Evolutionary conservation across 2,888 invertebrate species (phyloP).

Genomic region (Schrankia costaestrigalis): DNA sequence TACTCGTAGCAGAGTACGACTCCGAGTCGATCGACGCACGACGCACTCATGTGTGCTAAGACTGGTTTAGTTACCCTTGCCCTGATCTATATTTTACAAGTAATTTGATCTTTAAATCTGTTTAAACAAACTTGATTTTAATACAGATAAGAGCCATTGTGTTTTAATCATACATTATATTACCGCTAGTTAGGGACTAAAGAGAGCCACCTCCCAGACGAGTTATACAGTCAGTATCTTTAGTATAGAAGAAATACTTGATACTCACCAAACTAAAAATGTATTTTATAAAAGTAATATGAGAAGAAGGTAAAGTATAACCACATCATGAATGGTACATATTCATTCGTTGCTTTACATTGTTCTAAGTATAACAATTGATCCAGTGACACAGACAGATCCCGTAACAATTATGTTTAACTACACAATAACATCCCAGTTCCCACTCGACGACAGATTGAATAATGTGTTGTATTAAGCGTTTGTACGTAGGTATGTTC

Average conservation of each 20-base stretch:
- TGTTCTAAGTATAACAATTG: conserved; percentile 2
- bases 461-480: conserved; percentile 12
- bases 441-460: conserved; percentile 17
- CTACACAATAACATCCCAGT: conserved; percentile 16
- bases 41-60: conserved; percentile 33
- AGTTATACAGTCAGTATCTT: no score
- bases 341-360: no score
- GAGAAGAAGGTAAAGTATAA: conserved; percentile 14
- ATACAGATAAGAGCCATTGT: no score
- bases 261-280: no score
- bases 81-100: conserved; percentile 9
- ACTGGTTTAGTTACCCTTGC: conserved; percentile 34
- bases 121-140: no score
- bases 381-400: conserved; percentile 22
- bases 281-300: no score
- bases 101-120: conserved; percentile 15
- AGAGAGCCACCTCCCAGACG: no score
- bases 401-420: conserved; percentile 17
- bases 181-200: no score
- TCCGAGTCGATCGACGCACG: conserved; percentile 21
- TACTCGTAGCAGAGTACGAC: no score
- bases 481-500: conserved; percentile 4
- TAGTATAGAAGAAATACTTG: no score
- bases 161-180: no score
- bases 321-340: no score